These are phyloP conservation scores for Charaxes varanes DNA, from an alignment of 1,140 invertebrate species.

Conservation along the genomic window DNA sequence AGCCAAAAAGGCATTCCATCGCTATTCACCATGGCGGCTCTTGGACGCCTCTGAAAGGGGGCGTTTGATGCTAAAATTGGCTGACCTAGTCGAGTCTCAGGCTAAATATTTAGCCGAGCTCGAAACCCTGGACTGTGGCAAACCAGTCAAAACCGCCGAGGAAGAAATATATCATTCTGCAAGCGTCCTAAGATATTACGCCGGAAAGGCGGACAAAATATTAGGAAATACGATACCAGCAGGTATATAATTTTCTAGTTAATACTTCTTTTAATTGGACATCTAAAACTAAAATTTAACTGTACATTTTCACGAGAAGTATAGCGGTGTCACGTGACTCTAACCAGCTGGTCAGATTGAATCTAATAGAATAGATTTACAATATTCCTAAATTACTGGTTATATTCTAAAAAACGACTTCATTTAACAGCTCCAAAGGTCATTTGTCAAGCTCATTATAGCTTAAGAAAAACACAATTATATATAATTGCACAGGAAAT, in stretches of 20 bases:
- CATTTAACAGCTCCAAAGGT: too few relatives aligned
- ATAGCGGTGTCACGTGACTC: too few relatives aligned
- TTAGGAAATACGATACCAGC: conserved; percentile 74
- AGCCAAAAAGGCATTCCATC: conserved; percentile 82
- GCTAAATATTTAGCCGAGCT: conserved; percentile 78
- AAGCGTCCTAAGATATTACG: conserved; percentile 80
- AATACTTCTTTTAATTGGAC: too few relatives aligned
- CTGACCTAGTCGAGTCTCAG: conserved; percentile 83
- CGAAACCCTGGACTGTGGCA: conserved; percentile 86
- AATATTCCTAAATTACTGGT: too few relatives aligned
- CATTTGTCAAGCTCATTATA: too few relatives aligned
- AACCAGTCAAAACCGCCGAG: conserved; percentile 77
- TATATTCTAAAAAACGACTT: too few relatives aligned
- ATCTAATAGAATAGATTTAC: too few relatives aligned
- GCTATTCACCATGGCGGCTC: conserved; percentile 81
- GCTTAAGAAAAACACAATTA: too few relatives aligned
- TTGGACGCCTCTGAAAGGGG: conserved; percentile 83
- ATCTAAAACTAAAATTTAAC: too few relatives aligned
- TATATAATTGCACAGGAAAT: too few relatives aligned
- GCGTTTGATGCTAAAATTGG: conserved; percentile 74
- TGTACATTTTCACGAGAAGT: too few relatives aligned
- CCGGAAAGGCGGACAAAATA: conserved; percentile 86
- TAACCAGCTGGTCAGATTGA: too few relatives aligned
- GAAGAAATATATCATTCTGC: conserved; percentile 75
- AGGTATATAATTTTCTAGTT: conserved; percentile 27